These are phyloP conservation scores for Hippocampus zosterae DNA, from an alignment of 2,113 vertebrate genomes.

Conservation along the genomic window DNA sequence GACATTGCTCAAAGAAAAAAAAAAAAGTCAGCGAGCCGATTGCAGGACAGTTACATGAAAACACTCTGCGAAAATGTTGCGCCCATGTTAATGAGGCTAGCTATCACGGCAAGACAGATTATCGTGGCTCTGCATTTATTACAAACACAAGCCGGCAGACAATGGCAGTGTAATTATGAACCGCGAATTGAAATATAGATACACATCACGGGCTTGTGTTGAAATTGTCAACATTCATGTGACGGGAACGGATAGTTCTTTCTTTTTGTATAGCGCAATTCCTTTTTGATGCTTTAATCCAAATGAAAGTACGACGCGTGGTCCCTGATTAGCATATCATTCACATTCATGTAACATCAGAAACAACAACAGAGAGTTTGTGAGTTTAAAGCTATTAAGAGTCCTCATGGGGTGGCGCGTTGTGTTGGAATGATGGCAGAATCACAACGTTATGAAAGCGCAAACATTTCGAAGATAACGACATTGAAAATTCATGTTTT, in stretches of 20 bases:
- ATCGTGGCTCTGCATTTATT: constrained; percentile 8
- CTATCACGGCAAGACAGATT: constrained; percentile 7
- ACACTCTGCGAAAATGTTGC: neutral
- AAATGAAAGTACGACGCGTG: neutral
- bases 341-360: neutral
- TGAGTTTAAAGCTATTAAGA: neutral
- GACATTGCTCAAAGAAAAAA: neutral
- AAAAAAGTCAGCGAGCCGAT: neutral
- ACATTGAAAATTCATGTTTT: too few relatives aligned
- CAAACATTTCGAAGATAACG: neutral
- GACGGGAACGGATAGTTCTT: neutral
- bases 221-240: neutral
- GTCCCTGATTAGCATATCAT: neutral
- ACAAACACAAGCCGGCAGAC: constrained; percentile 6
- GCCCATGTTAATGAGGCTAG: neutral
- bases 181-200: constrained; percentile 9
- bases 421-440: neutral
- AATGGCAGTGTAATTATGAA: constrained; percentile 7
- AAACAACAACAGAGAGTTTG: neutral
- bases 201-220: constrained; percentile 7
- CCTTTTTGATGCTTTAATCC: neutral
- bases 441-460: neutral
- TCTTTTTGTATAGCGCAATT: neutral
- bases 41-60: constrained; percentile 1
- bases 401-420: neutral